Conservation (phyloP, 1,140 invertebrate species). For the Vanessa atalanta region DNA sequence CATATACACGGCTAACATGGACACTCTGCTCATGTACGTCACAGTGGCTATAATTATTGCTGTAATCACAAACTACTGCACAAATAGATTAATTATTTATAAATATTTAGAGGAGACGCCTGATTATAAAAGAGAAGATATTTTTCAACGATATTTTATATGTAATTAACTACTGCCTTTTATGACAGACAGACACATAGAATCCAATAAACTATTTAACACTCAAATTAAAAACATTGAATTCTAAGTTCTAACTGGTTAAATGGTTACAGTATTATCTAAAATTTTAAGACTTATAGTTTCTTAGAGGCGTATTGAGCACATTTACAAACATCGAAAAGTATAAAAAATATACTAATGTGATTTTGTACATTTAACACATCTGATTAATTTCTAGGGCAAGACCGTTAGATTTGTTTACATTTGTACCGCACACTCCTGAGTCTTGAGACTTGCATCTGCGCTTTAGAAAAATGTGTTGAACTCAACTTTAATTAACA, state of each 20-base stretch:
- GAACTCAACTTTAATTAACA: not conserved
- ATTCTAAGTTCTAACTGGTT: not conserved
- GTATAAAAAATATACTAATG: conserved; percentile 24
- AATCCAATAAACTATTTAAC: not conserved
- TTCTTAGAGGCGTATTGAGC: conserved; percentile 9
- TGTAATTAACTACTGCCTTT: too few species aligned
- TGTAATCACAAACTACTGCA: conserved; percentile 14
- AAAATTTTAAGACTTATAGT: not conserved
- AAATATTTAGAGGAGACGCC: not conserved
- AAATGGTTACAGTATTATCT: not conserved
- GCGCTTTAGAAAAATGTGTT: not conserved
- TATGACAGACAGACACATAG: too few species aligned
- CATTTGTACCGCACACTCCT: conserved; percentile 1
- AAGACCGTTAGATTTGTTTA: conserved; percentile 13
- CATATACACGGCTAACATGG: conserved; percentile 42
- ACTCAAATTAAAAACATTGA: not conserved
- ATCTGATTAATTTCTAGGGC: conserved; percentile 18
- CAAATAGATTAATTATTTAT: conserved; percentile 13
- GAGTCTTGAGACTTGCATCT: not conserved
- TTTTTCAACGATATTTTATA: not conserved
- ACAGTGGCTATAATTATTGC: conserved; percentile 26
- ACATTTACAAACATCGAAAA: conserved; percentile 19
- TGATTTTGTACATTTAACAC: conserved; percentile 20
- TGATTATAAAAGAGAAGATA: not conserved
- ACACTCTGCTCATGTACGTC: conserved; percentile 37